Evolutionary conservation across 2,888 invertebrate species (phyloP).

Genomic region (Andrena camellia): DNA sequence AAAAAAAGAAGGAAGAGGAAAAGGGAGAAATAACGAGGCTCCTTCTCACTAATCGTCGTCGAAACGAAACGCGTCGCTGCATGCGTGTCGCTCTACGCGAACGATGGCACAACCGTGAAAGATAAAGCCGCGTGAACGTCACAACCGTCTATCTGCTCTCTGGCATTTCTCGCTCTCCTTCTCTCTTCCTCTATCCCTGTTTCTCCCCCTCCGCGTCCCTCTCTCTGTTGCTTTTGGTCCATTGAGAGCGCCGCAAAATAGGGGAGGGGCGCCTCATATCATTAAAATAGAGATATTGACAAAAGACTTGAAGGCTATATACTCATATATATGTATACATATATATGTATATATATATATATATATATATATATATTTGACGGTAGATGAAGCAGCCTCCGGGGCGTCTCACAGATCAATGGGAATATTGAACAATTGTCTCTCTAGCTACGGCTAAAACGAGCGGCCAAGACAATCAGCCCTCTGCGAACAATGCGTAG

Average conservation of each 20-base stretch:
- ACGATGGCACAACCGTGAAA: slow-evolving; percentile 65
- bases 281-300: slow-evolving; percentile 85
- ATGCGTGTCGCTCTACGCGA: slow-evolving; percentile 64
- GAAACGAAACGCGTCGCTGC: slow-evolving; percentile 52
- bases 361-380: slow-evolving; percentile 59
- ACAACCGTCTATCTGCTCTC: slow-evolving; percentile 58
- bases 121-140: slow-evolving; percentile 72
- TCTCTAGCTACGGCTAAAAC: slow-evolving; percentile 83
- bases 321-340: slow-evolving; percentile 63
- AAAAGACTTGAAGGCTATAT: slow-evolving; percentile 73
- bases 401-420: slow-evolving; percentile 84
- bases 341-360: slow-evolving; percentile 39
- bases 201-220: not conserved
- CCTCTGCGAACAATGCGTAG: slow-evolving; percentile 84
- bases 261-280: slow-evolving; percentile 78
- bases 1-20: slow-evolving; percentile 26
- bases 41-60: slow-evolving; percentile 62
- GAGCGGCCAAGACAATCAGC: slow-evolving; percentile 85
- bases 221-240: slow-evolving; percentile 33
- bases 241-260: slow-evolving; percentile 33
- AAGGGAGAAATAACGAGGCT: slow-evolving; percentile 51
- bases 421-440: slow-evolving; percentile 85
- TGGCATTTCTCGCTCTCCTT: slow-evolving; percentile 13
- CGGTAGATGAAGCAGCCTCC: slow-evolving; percentile 68
- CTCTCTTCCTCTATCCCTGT: not conserved